Conservation (phyloP, 2,797 vertebrate species). For the Perodicticus potto region DNA sequence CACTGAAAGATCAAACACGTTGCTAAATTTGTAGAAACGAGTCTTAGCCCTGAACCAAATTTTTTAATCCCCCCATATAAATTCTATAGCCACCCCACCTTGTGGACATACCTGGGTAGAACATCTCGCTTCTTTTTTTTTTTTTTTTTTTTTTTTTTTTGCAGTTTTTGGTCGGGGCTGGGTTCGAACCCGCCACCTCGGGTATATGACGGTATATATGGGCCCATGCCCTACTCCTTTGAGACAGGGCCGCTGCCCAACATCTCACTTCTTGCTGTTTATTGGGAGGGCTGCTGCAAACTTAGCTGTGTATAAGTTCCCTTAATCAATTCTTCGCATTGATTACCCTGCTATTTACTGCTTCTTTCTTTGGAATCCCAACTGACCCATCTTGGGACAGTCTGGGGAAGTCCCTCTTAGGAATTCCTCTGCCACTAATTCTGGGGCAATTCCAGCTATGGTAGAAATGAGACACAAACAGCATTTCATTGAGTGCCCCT, state of each 20-base stretch:
- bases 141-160: too few relatives aligned
- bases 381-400: not conserved
- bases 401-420: not conserved
- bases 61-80: not conserved
- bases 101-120: not conserved
- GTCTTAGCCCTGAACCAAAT: not conserved
- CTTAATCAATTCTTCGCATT: not conserved
- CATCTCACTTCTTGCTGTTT: too few relatives aligned
- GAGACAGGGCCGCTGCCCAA: too few relatives aligned
- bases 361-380: not conserved
- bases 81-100: not conserved
- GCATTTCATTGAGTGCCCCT: not conserved
- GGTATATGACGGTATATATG: too few relatives aligned
- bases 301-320: too few relatives aligned
- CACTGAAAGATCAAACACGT: not conserved
- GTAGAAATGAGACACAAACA: not conserved
- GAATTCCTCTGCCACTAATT: not conserved
- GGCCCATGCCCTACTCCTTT: too few relatives aligned
- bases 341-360: not conserved
- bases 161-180: too few relatives aligned
- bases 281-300: not conserved
- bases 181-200: too few relatives aligned
- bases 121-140: too few relatives aligned
- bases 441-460: not conserved
- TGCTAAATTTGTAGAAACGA: not conserved